phyloP scores from a whole-genome alignment of 2,797 vertebrate species.

The Prionace glauca region DNA sequence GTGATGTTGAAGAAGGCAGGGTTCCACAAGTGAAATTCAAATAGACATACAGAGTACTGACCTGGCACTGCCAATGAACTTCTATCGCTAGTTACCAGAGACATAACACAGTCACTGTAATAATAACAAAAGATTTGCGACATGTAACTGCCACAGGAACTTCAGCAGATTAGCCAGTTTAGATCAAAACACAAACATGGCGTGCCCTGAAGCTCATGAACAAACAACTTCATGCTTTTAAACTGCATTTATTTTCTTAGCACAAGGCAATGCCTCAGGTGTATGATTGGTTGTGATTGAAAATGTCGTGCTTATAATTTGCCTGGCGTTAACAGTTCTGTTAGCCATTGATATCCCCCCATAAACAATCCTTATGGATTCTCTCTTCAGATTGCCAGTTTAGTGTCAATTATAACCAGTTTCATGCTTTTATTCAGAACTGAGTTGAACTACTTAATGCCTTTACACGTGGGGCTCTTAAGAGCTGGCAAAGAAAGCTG shows the following conservation, averaged over 20 bases:
- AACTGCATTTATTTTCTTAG: neutral
- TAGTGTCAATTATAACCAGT: neutral
- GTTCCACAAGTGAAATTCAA: neutral
- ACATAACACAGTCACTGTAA: neutral
- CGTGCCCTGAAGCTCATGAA: neutral
- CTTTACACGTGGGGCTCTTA: neutral
- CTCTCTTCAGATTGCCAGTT: neutral
- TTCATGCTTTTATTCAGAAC: neutral
- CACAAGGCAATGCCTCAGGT: neutral
- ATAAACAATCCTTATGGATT: neutral
- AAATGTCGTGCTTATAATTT: neutral
- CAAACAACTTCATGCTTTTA: neutral
- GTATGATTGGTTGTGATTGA: neutral
- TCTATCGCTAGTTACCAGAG: neutral
- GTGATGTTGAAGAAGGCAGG: neutral
- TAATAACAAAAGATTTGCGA: neutral
- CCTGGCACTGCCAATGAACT: neutral
- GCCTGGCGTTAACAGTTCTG: neutral
- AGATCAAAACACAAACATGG: neutral
- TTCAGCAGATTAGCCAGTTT: constrained; percentile 8
- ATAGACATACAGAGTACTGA: neutral
- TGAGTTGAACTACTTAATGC: neutral
- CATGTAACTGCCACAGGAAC: neutral
- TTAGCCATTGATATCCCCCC: neutral
- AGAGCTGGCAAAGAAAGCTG: neutral